phyloP scores from a whole-genome alignment of 2,888 invertebrate genomes.

The Mythimna pallens region DNA sequence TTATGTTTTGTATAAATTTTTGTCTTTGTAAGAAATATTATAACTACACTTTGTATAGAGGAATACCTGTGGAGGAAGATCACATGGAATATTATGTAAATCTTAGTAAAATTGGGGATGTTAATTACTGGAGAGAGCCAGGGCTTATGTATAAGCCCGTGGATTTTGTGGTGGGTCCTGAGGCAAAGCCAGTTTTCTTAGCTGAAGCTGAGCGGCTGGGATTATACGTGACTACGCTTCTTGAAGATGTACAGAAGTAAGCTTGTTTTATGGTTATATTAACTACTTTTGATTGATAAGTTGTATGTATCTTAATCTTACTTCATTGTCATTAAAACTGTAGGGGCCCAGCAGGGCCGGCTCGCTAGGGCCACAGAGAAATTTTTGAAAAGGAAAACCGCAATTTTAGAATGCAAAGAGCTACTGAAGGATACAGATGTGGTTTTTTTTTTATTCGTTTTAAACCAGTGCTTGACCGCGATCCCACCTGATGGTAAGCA shows the following conservation, averaged over 20 bases:
- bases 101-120: conserved; percentile 66
- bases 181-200: conserved; percentile 66
- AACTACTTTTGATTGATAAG: neutral
- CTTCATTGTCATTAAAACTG: no score
- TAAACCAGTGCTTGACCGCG: no score
- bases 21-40: conserved; percentile 61
- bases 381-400: no score
- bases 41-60: conserved; percentile 80
- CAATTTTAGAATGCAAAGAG: no score
- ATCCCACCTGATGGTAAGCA: no score
- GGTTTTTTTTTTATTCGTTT: no score
- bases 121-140: conserved; percentile 79
- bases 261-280: neutral
- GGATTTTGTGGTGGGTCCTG: conserved; percentile 78
- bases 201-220: conserved; percentile 64
- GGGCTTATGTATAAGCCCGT: conserved; percentile 71
- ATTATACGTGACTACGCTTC: conserved; percentile 74
- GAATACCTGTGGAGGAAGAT: conserved; percentile 69
- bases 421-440: no score
- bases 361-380: no score
- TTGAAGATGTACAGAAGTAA: conserved; percentile 81
- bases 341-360: no score
- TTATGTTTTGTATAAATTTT: conserved; percentile 32
- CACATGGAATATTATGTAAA: conserved; percentile 77
- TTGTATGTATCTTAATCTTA: neutral